A percentile compares a stretch with the other conserved stretches of the same genome.
These are phyloP conservation scores for Zhuqinia jingwanae DNA, from an alignment of 2,888 invertebrate species.

Conservation along the genomic window DNA sequence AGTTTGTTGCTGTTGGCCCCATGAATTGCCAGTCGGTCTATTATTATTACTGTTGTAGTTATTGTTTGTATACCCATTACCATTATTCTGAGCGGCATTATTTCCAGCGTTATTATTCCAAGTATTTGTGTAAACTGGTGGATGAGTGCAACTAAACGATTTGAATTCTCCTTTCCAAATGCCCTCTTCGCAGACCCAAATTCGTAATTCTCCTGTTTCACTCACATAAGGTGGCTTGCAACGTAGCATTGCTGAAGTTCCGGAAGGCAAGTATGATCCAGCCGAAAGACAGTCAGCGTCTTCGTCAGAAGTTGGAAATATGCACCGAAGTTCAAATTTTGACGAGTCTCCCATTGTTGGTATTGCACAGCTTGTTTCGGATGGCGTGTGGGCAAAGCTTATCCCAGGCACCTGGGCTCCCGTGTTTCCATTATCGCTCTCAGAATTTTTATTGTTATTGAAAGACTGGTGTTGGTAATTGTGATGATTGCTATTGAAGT, in stretches of 20 bases:
- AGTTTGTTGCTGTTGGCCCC: neutral
- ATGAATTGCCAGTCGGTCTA: neutral
- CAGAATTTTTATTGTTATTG: neutral
- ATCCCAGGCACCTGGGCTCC: neutral
- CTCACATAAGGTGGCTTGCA: slow-evolving; percentile 59
- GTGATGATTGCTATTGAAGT: slow-evolving; percentile 2
- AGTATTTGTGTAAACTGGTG: neutral
- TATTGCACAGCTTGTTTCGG: slow-evolving; percentile 11
- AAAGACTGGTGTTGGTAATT: neutral
- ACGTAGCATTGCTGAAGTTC: slow-evolving; percentile 39
- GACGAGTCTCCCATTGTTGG: slow-evolving; percentile 52
- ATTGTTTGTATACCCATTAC: neutral
- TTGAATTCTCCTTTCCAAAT: slow-evolving; percentile 68
- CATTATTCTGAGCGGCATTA: neutral
- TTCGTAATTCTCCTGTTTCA: slow-evolving; percentile 21
- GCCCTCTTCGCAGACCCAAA: slow-evolving; percentile 65
- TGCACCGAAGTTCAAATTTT: slow-evolving; percentile 53
- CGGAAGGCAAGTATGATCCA: slow-evolving; percentile 41
- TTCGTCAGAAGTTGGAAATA: slow-evolving; percentile 7
- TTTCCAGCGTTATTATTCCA: neutral
- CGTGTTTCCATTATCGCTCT: neutral
- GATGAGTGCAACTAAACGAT: slow-evolving; percentile 42
- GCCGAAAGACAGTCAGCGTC: slow-evolving; percentile 24
- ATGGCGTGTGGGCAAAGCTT: slow-evolving; percentile 4
- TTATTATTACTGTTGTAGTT: neutral